phyloP scores from a whole-genome alignment of 2,113 vertebrate species.

The Heloderma charlesbogerti region DNA sequence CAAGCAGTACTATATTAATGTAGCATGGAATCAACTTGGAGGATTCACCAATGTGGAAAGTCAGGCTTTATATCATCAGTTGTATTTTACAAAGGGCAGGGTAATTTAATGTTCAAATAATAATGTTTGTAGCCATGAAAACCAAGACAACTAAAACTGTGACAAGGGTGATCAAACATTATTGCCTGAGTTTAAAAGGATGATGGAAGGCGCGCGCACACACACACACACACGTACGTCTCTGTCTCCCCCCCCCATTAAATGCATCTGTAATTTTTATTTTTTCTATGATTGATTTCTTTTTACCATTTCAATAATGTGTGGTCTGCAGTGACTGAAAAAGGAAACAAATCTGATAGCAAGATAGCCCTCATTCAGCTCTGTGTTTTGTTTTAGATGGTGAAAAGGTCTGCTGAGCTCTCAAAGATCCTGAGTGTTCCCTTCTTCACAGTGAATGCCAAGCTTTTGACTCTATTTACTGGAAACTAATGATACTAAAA shows the following conservation, averaged over 20 bases:
- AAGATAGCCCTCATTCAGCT: neutral
- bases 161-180: slow-evolving; percentile 14
- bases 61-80: neutral
- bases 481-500: slow-evolving; percentile 40
- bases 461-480: slow-evolving; percentile 29
- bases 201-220: neutral
- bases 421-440: neutral
- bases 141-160: neutral
- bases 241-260: neutral
- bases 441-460: neutral
- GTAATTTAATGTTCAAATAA: neutral
- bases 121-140: slow-evolving; percentile 6
- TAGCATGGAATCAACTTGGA: slow-evolving; percentile 1
- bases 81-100: slow-evolving; percentile 29
- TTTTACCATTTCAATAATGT: neutral
- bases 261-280: slow-evolving; percentile 4
- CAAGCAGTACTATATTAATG: slow-evolving; percentile 24
- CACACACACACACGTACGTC: neutral
- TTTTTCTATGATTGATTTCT: neutral
- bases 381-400: neutral
- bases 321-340: neutral
- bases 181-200: neutral
- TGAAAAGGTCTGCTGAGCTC: neutral
- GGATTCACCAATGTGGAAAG: slow-evolving; percentile 9
- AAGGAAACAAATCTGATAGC: neutral